Evolutionary conservation across 2,797 vertebrate species (phyloP).

Genomic region (Crenichthys baileyi): DNA sequence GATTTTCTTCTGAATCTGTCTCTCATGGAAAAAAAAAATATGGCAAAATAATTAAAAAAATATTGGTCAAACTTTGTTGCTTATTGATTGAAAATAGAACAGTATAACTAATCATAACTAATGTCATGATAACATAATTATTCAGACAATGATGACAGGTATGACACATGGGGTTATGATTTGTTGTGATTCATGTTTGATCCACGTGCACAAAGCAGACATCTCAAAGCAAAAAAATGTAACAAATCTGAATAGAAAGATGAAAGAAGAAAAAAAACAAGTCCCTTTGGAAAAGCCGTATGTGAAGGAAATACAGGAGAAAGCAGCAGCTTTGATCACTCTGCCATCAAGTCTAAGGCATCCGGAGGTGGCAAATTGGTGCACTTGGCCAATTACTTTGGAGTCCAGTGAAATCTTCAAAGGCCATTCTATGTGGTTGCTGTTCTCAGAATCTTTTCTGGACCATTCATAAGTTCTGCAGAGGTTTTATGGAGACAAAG

Average conservation of each 20-base stretch:
- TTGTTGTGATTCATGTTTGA: slow-evolving; percentile 52
- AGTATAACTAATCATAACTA: slow-evolving; percentile 52
- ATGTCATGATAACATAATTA: slow-evolving; percentile 54
- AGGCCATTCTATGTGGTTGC: slow-evolving; percentile 34
- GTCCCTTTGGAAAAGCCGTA: slow-evolving; percentile 55
- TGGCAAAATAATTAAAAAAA: not conserved
- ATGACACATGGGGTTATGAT: slow-evolving; percentile 38
- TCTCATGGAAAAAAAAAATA: not conserved
- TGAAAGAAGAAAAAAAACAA: slow-evolving; percentile 69
- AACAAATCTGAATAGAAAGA: slow-evolving; percentile 64
- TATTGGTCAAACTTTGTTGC: not conserved
- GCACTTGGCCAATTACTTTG: slow-evolving; percentile 58
- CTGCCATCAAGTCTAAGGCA: slow-evolving; percentile 63
- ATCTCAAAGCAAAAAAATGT: slow-evolving; percentile 55
- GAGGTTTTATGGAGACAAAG: slow-evolving; percentile 9
- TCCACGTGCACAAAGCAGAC: slow-evolving; percentile 45
- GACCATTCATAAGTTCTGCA: slow-evolving; percentile 22
- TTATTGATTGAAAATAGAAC: slow-evolving; percentile 21
- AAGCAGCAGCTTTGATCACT: slow-evolving; percentile 71
- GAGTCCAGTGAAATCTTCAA: slow-evolving; percentile 32
- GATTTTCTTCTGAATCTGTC: not conserved
- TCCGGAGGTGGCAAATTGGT: slow-evolving; percentile 64
- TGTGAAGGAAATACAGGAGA: slow-evolving; percentile 65
- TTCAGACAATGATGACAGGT: slow-evolving; percentile 57
- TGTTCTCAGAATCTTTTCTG: slow-evolving; percentile 21